Evolutionary conservation across 2,113 vertebrate genomes (phyloP).

Genomic region (Lophotis ruficrista): DNA sequence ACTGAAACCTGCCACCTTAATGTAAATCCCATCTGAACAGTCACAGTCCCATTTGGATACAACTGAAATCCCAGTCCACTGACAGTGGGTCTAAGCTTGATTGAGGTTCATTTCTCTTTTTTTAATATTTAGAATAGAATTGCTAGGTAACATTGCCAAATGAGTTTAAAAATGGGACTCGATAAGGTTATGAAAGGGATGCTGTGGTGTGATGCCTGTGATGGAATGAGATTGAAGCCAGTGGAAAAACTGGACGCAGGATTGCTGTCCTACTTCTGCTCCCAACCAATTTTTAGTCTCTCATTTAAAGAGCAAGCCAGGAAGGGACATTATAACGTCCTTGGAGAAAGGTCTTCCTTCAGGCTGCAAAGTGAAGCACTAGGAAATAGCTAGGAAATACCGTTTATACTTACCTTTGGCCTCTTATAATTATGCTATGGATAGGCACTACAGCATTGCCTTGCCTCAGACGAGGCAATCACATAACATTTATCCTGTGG

Average conservation of each 20-base stretch:
- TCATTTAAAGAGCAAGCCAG: neutral
- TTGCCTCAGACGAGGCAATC: neutral
- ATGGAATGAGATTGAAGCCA: neutral
- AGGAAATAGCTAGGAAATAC: neutral
- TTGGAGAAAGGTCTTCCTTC: neutral
- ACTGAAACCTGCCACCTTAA: accelerated
- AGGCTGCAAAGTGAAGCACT: neutral
- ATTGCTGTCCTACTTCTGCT: neutral
- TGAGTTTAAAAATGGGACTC: neutral
- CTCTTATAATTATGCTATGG: neutral
- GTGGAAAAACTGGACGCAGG: neutral
- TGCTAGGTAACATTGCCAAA: neutral
- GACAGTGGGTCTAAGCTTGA: neutral
- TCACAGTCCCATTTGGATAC: neutral
- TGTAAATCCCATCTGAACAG: neutral
- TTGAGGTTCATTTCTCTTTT: neutral
- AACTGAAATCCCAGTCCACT: neutral
- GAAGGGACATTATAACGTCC: neutral
- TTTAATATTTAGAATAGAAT: neutral
- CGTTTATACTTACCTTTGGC: neutral
- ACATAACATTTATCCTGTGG: neutral
- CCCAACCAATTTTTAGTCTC: neutral
- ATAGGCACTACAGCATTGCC: neutral
- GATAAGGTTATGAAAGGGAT: neutral
- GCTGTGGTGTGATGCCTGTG: neutral